These are phyloP conservation scores for Apotomis capreana DNA, from an alignment of 2,888 invertebrate genomes.

Conservation along the genomic window DNA sequence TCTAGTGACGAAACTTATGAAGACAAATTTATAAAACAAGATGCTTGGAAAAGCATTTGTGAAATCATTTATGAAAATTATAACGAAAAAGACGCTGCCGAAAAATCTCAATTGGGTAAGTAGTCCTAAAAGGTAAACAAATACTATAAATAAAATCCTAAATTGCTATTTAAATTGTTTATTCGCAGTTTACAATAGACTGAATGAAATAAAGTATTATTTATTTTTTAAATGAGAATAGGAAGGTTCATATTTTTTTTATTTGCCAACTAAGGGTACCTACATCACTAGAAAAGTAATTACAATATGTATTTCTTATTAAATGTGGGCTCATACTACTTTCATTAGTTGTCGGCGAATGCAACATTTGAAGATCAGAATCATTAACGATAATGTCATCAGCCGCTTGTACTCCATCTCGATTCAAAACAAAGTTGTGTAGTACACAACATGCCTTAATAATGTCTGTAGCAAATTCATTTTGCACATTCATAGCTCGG, in stretches of 20 bases:
- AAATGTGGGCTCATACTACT: slow-evolving; percentile 38
- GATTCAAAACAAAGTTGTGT: slow-evolving; percentile 39
- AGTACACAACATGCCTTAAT: slow-evolving; percentile 6
- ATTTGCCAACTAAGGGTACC: slow-evolving; percentile 38
- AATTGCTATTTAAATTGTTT: slow-evolving; percentile 16
- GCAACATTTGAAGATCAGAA: slow-evolving; percentile 38
- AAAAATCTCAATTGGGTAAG: slow-evolving; percentile 44
- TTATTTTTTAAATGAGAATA: background rate
- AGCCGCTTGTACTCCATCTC: slow-evolving; percentile 38
- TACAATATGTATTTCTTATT: slow-evolving; percentile 40
- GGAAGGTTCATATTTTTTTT: slow-evolving; percentile 22
- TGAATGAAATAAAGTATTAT: background rate
- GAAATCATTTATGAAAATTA: slow-evolving; percentile 40
- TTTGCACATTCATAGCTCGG: slow-evolving; percentile 32
- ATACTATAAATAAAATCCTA: background rate
- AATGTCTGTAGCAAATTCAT: slow-evolving; percentile 41
- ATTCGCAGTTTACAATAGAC: background rate
- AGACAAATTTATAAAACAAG: slow-evolving; percentile 36
- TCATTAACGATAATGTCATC: slow-evolving; percentile 41
- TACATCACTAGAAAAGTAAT: slow-evolving; percentile 42
- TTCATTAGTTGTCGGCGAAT: background rate
- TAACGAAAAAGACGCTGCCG: slow-evolving; percentile 35
- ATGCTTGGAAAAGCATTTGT: slow-evolving; percentile 42
- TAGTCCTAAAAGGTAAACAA: slow-evolving; percentile 6
- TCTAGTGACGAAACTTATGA: slow-evolving; percentile 41